These are phyloP conservation scores for Onychomys arenicola DNA, from an alignment of 2,797 vertebrate species.

Conservation along the genomic window DNA sequence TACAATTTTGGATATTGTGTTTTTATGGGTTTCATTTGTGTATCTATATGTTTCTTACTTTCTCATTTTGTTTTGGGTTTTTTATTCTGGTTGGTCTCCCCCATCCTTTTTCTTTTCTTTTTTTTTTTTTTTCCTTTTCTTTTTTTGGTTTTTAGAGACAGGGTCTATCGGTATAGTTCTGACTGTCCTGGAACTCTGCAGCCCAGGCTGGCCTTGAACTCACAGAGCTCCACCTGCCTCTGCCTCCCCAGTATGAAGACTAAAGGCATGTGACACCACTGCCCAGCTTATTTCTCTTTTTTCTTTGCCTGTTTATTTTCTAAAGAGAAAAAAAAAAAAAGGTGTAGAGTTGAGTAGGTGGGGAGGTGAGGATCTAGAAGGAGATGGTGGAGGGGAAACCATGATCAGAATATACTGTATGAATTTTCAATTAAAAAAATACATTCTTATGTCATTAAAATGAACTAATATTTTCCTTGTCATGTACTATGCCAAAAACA, in stretches of 20 bases:
- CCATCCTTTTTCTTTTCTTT: not conserved
- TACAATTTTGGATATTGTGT: not conserved
- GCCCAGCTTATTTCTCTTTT: not conserved
- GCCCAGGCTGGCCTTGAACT: not conserved
- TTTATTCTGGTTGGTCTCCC: not conserved
- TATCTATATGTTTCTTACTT: not conserved
- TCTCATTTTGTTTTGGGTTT: not conserved
- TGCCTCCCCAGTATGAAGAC: not conserved
- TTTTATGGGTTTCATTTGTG: not conserved
- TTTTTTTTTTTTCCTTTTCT: not conserved
- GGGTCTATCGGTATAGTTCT: not conserved
- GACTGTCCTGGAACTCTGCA: not conserved
- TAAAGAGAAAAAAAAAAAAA: not conserved
- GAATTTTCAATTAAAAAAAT: not conserved
- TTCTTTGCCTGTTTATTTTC: not conserved
- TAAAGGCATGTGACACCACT: not conserved
- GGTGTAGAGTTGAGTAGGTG: not conserved
- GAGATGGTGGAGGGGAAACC: not conserved
- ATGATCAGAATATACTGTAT: not conserved
- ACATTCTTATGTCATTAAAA: not conserved
- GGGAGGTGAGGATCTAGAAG: not conserved
- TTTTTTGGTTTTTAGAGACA: not conserved
- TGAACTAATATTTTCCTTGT: slow-evolving; percentile 40
- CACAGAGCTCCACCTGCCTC: not conserved
- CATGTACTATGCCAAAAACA: slow-evolving; percentile 29